Percentiles rank a stretch among this genome's conserved stretches.
phyloP scores from a whole-genome alignment of 37 sponge, comb jelly and placozoan genomes.

The Theonella swinhoei region DNA sequence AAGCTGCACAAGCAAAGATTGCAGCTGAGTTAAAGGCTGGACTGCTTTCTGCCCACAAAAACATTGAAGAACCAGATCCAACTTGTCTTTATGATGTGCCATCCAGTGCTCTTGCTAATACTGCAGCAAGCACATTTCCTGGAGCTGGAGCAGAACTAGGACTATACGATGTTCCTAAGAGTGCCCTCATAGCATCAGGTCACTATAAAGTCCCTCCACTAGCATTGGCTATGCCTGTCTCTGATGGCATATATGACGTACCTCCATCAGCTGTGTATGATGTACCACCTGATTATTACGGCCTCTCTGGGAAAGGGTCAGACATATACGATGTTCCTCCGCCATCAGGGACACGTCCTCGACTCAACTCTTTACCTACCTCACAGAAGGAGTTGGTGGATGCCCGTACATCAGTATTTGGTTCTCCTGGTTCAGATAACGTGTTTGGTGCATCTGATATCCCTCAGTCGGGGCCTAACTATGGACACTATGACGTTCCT shows the following conservation, averaged over 20 bases:
- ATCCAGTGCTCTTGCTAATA: not conserved
- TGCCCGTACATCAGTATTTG: not conserved
- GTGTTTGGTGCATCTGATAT: not conserved
- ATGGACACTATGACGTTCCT: not conserved
- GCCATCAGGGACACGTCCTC: not conserved
- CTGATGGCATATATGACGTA: not conserved
- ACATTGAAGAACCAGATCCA: too few species aligned
- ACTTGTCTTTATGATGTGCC: not conserved
- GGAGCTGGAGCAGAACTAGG: too few species aligned
- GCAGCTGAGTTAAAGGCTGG: too few species aligned
- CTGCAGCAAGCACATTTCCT: too few species aligned
- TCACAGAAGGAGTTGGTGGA: not conserved
- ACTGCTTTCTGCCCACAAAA: too few species aligned
- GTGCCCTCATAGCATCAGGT: not conserved
- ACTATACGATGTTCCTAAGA: not conserved
- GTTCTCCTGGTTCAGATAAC: not conserved
- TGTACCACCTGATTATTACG: not conserved
- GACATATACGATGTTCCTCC: not conserved
- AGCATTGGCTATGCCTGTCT: not conserved
- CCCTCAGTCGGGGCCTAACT: not conserved
- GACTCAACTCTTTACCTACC: not conserved
- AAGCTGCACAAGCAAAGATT: too few species aligned
- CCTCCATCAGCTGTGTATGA: not conserved
- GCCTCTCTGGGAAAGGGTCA: not conserved
- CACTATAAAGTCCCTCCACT: not conserved